Conservation (phyloP, 1,140 invertebrate genomes). For the Cotesia typhae region DNA sequence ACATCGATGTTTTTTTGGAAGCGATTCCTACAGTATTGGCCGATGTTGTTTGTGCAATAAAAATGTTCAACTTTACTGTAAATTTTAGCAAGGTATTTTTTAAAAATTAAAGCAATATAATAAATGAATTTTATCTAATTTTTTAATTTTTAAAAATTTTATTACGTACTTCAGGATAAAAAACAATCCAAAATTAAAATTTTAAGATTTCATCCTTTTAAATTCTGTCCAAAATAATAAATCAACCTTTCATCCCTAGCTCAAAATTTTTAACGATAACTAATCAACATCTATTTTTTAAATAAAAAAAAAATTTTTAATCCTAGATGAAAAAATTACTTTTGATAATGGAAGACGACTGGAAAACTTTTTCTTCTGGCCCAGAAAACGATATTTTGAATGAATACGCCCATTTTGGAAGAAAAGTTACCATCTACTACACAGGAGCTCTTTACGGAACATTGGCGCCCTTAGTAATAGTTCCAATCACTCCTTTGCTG, state of each 20-base stretch:
- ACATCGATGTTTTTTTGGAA: constrained; percentile 45
- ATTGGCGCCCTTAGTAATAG: constrained; percentile 42
- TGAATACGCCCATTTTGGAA: constrained; percentile 41
- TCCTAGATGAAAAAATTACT: constrained; percentile 47
- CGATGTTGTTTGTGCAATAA: constrained; percentile 44
- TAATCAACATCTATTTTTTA: neutral
- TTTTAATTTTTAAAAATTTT: too few species aligned
- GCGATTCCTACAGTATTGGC: constrained; percentile 44
- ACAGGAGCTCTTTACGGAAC: constrained; percentile 44
- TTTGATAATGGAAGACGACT: constrained; percentile 43
- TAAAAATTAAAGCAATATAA: too few species aligned
- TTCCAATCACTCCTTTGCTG: constrained; percentile 41
- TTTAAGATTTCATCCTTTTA: too few species aligned
- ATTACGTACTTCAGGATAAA: too few species aligned
- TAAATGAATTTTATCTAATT: too few species aligned
- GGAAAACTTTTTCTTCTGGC: constrained; percentile 36
- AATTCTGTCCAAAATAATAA: too few species aligned
- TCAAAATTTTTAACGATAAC: too few species aligned
- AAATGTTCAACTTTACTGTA: constrained; percentile 45
- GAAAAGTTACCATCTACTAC: constrained; percentile 41
- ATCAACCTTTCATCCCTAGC: too few species aligned
- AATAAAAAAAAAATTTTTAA: neutral
- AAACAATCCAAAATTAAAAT: too few species aligned
- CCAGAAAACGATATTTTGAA: constrained; percentile 41
- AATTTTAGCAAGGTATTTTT: constrained; percentile 41